Evolutionary conservation across 1,140 invertebrate genomes (phyloP).

Genomic region (Sycophaga agraensis): DNA sequence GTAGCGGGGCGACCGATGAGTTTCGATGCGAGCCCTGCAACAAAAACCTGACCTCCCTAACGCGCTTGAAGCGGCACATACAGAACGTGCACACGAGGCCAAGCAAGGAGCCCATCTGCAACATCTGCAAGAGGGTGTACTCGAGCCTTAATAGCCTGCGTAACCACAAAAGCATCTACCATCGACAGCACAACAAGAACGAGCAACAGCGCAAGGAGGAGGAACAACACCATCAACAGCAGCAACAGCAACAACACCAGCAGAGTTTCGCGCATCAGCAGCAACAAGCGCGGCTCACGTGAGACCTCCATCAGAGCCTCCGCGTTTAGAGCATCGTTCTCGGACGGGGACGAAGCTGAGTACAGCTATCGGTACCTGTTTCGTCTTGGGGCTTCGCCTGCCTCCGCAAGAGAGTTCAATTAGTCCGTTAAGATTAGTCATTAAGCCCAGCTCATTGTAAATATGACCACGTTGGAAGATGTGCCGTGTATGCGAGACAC

Average conservation of each 20-base stretch:
- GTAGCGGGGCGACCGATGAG: conserved; percentile 68
- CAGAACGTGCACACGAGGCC: conserved; percentile 85
- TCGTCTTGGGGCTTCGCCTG: neutral
- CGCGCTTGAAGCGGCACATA: conserved; percentile 81
- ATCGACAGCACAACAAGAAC: conserved; percentile 62
- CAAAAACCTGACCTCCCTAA: conserved; percentile 81
- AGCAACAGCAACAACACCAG: conserved; percentile 16
- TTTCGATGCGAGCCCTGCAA: conserved; percentile 86
- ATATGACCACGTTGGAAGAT: neutral
- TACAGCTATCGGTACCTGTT: conserved; percentile 19
- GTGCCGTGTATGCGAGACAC: neutral
- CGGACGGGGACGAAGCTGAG: conserved; percentile 10
- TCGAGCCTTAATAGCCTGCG: conserved; percentile 83
- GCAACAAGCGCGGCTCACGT: conserved; percentile 1
- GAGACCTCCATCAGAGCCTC: too few relatives aligned
- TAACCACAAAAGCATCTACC: conserved; percentile 88
- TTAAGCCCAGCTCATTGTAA: conserved; percentile 15
- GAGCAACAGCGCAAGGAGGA: conserved; percentile 52
- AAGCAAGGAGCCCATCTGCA: conserved; percentile 82
- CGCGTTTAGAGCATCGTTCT: too few relatives aligned
- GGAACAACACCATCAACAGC: conserved; percentile 32
- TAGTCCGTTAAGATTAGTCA: conserved; percentile 1
- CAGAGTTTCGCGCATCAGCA: conserved; percentile 31
- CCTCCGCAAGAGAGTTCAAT: conserved; percentile 12
- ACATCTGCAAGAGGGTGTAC: conserved; percentile 85